Evolutionary conservation across 1,140 invertebrate genomes (phyloP).

Genomic region (Ganaspis sp.): DNA sequence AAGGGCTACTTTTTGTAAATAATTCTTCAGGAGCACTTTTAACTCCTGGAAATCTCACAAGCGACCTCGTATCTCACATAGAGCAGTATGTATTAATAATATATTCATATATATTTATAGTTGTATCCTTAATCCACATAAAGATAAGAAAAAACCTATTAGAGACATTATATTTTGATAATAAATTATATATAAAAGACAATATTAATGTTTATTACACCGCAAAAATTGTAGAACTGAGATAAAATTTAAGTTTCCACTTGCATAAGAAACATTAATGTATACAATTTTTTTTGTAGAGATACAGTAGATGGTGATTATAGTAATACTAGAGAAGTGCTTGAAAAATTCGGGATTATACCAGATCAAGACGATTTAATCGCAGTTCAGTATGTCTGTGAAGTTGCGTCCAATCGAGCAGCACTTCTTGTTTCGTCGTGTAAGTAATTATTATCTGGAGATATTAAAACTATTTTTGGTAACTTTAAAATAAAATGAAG

Average conservation of each 20-base stretch:
- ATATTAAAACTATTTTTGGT: conserved; percentile 15
- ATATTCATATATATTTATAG: too few relatives aligned
- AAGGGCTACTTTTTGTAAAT: conserved; percentile 78
- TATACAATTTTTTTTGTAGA: conserved; percentile 55
- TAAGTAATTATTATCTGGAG: conserved; percentile 71
- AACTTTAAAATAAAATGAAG: too few relatives aligned
- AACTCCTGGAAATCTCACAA: conserved; percentile 79
- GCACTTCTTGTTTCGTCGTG: conserved; percentile 87
- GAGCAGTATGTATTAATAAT: conserved; percentile 78
- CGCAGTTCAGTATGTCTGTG: conserved; percentile 87
- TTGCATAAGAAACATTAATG: background rate
- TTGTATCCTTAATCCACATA: too few relatives aligned
- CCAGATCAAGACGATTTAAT: conserved; percentile 81
- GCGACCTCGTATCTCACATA: conserved; percentile 84
- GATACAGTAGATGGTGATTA: conserved; percentile 71
- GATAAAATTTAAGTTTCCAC: too few relatives aligned
- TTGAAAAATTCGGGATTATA: conserved; percentile 73
- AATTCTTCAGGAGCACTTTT: conserved; percentile 69
- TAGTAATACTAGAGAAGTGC: conserved; percentile 70
- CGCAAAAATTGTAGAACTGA: too few relatives aligned
- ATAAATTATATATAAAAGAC: too few relatives aligned
- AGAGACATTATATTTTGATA: too few relatives aligned
- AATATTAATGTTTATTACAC: conserved; percentile 29
- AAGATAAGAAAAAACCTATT: too few relatives aligned
- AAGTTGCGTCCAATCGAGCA: conserved; percentile 85